Evolutionary conservation across 2,888 invertebrate species (phyloP), one percentile per base, ranked within the genome.

Genomic region (Loripinus fragilis): DNA sequence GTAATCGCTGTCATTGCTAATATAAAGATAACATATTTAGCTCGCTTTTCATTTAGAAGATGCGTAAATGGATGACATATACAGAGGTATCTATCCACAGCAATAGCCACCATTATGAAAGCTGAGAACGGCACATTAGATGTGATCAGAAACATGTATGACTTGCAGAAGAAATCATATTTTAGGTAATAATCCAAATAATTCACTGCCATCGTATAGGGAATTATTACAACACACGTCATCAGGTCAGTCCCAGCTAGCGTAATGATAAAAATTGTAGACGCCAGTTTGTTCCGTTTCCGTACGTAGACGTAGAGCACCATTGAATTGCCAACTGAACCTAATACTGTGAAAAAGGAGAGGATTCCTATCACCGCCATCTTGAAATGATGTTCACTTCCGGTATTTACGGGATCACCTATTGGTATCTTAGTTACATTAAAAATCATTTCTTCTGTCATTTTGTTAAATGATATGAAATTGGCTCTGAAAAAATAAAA

Each of bases 51-150:
- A 38, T 86, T 92, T 45, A 92, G 79, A 15, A 88, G 81, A 38
- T 88, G 90, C 33, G 90, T 83, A 68, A 92, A 92, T 3, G 92
- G 92, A 66, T 91, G 91, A 70, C 92, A 92, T 67, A 92, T 92
- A 85, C 91, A 91, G 45, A 92, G 83, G 81, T 92, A 92, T 15
- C 93, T 82, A 73, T 93, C 91, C 3, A 90, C 80, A 33, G 90
- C 91, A 25, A 91, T 91, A 12, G 86, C 91, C 23, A 88, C 90
- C 91, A 92, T 92, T 64, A 93, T 89, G 55, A 92, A 87, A 2
- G 92, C 90, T 0, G 92, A 91, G 74, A 91, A 91, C 0, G 92
- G 92, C 60, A 92, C 90, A 71, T 89, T 91, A 23, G 90, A 91
- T 10, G 91, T 91, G 45, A 91, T 90, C n/a, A 92, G 77, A 77